Percentiles rank a stretch among this genome's conserved stretches.
Evolutionary conservation across 2,888 invertebrate genomes (phyloP).

Genomic region (Agrotis segetum): DNA sequence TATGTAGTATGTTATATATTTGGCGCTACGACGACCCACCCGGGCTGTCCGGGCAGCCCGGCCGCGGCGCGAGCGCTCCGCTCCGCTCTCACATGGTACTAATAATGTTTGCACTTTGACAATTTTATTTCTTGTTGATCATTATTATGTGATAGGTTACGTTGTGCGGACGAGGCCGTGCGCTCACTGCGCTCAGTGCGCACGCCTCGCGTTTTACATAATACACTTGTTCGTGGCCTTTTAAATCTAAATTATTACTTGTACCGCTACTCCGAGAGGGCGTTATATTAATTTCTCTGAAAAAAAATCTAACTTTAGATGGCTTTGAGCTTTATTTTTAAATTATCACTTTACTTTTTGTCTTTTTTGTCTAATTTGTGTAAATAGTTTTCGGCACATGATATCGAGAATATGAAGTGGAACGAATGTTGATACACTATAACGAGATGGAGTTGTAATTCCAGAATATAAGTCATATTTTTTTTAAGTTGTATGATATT

Average conservation of each 20-base stretch:
- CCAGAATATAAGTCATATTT: conserved; percentile 71
- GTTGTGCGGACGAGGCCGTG: conserved; percentile 51
- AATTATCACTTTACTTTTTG: conserved; percentile 60
- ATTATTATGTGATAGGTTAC: conserved; percentile 70
- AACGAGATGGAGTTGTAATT: conserved; percentile 65
- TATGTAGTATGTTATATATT: conserved; percentile 70
- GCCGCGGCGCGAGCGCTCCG: conserved; percentile 50
- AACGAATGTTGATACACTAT: conserved; percentile 59
- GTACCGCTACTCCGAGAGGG: conserved; percentile 62
- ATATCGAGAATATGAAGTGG: conserved; percentile 62
- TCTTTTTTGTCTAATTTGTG: conserved; percentile 66
- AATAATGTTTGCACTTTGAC: conserved; percentile 72
- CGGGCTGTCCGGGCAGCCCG: conserved; percentile 52
- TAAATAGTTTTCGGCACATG: conserved; percentile 71
- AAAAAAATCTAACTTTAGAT: conserved; percentile 70
- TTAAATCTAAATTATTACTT: conserved; percentile 73
- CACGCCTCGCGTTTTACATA: conserved; percentile 53
- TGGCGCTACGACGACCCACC: conserved; percentile 68
- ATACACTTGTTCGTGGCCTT: conserved; percentile 77
- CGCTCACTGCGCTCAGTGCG: conserved; percentile 2
- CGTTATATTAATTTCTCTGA: conserved; percentile 60
- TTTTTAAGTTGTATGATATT: conserved; percentile 71
- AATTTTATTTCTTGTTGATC: conserved; percentile 75
- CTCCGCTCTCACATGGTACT: conserved; percentile 63
- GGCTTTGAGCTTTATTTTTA: conserved; percentile 79